These are phyloP conservation scores for Arge pagana DNA, from an alignment of 2,888 invertebrate species.

Conservation along the genomic window DNA sequence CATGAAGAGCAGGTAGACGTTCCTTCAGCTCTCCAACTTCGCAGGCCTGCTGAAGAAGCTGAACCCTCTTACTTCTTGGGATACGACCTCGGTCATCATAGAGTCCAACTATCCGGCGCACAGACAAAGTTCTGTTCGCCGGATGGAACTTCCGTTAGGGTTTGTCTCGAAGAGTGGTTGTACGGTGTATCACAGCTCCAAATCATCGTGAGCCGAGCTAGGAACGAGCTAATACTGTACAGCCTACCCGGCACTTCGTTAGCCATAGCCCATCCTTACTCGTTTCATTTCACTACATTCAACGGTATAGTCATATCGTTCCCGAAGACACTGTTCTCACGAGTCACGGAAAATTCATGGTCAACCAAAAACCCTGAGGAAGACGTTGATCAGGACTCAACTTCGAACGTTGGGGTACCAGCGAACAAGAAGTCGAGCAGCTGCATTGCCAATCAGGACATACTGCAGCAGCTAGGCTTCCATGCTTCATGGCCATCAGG, in stretches of 20 bases:
- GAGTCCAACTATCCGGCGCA: slow-evolving; percentile 40
- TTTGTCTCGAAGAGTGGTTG: slow-evolving; percentile 43
- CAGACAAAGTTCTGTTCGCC: slow-evolving; percentile 37
- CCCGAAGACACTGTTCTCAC: background rate
- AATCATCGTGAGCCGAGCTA: slow-evolving; percentile 34
- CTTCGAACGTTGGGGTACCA: background rate
- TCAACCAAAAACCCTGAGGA: slow-evolving; percentile 4
- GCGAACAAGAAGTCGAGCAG: background rate
- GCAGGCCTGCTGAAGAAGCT: slow-evolving; percentile 21
- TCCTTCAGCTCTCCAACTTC: too few relatives aligned
- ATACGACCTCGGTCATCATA: slow-evolving; percentile 45
- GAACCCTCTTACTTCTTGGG: slow-evolving; percentile 41
- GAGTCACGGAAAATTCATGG: background rate
- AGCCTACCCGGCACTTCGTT: slow-evolving; percentile 15
- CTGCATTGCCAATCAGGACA: slow-evolving; percentile 14
- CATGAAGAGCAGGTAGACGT: too few relatives aligned
- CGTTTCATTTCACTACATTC: slow-evolving; percentile 44
- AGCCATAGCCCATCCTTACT: slow-evolving; percentile 17
- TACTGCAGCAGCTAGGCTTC: too few relatives aligned
- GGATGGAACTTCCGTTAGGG: slow-evolving; percentile 41
- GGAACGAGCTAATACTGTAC: slow-evolving; percentile 36
- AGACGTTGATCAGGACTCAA: background rate
- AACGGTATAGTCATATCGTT: slow-evolving; percentile 45
- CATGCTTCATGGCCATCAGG: slow-evolving; percentile 45
- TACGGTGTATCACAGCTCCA: slow-evolving; percentile 33